A percentile compares a stretch with the other conserved stretches of the same genome.
These are phyloP conservation scores for Lycocorax pyrrhopterus DNA, from an alignment of 2,113 vertebrate genomes.

Conservation along the genomic window DNA sequence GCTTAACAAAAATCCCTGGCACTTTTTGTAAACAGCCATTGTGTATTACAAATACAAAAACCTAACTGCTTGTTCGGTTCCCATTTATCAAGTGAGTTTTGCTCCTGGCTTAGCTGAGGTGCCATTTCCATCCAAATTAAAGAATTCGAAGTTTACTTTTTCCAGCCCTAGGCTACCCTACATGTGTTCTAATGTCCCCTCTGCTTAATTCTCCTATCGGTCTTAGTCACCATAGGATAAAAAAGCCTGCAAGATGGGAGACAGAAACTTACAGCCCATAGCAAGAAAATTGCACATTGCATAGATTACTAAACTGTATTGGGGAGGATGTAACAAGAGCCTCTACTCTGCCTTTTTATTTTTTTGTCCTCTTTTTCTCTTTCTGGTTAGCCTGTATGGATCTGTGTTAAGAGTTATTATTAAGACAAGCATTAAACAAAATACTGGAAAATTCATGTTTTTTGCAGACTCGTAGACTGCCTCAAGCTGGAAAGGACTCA, in stretches of 20 bases:
- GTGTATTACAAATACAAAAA: conserved; percentile 21
- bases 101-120: conserved; percentile 51
- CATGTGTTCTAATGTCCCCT: conserved; percentile 33
- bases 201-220: conserved; percentile 54
- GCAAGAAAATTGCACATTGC: neutral
- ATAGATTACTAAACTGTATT: neutral
- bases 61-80: conserved; percentile 13
- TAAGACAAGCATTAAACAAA: neutral
- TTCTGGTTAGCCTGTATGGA: neutral
- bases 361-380: neutral
- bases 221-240: conserved; percentile 53
- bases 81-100: conserved; percentile 53
- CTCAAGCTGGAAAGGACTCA: neutral
- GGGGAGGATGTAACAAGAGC: neutral
- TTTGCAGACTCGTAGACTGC: neutral
- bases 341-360: neutral
- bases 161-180: conserved; percentile 10
- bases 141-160: conserved; percentile 64
- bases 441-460: neutral
- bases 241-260: neutral
- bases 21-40: neutral
- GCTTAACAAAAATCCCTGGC: neutral
- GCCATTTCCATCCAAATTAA: conserved; percentile 66
- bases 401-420: neutral
- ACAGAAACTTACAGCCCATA: neutral